These are phyloP conservation scores for Urechis unicinctus DNA, from an alignment of 2,888 invertebrate genomes.

Conservation along the genomic window DNA sequence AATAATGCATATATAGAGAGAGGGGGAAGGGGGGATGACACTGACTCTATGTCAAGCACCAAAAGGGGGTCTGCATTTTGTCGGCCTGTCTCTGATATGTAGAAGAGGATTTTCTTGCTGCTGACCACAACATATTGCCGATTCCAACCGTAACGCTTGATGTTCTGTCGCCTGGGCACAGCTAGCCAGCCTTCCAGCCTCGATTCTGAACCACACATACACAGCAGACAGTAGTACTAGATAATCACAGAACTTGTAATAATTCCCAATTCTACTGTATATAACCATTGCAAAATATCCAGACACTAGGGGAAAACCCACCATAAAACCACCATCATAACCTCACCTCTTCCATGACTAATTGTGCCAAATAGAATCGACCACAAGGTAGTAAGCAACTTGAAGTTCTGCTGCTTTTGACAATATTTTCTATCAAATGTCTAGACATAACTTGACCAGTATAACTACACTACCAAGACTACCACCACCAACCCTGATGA, in stretches of 20 bases:
- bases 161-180: conserved; percentile 91
- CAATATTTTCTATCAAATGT: too few relatives aligned
- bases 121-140: conserved; percentile 95
- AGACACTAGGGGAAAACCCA: too few relatives aligned
- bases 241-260: too few relatives aligned
- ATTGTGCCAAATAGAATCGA: not conserved
- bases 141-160: conserved; percentile 91
- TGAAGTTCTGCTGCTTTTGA: not conserved
- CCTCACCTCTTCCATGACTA: too few relatives aligned
- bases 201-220: too few relatives aligned
- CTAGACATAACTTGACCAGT: too few relatives aligned
- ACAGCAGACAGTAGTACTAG: too few relatives aligned
- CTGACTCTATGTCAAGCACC: conserved; percentile 88
- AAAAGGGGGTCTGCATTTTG: conserved; percentile 89
- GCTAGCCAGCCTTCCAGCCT: conserved; percentile 91
- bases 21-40: too few relatives aligned
- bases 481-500: too few relatives aligned
- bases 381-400: not conserved
- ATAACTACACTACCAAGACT: too few relatives aligned
- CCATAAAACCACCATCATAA: too few relatives aligned
- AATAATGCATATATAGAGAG: too few relatives aligned
- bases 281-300: not conserved
- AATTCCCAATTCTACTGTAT: not conserved
- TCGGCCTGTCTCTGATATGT: conserved; percentile 84
- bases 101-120: conserved; percentile 93